These are phyloP conservation scores for Echeneis naucrates DNA, from an alignment of 2,797 vertebrate genomes.

Conservation along the genomic window DNA sequence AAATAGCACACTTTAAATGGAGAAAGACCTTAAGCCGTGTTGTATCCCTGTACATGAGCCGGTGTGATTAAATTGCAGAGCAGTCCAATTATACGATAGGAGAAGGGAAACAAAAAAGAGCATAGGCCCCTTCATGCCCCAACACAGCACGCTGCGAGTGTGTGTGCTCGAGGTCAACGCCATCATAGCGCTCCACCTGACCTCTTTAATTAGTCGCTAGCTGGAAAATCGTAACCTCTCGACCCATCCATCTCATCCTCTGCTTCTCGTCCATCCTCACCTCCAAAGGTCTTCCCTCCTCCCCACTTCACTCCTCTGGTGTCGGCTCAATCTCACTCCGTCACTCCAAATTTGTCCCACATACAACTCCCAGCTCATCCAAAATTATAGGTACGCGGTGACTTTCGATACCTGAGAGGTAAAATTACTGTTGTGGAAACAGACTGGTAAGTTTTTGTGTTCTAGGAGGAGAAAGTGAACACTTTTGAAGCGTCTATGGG, in stretches of 20 bases:
- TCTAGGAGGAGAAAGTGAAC: conserved; percentile 5
- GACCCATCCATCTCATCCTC: conserved; percentile 26
- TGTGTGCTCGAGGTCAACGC: conserved; percentile 34
- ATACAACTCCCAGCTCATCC: neutral
- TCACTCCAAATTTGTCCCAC: conserved; percentile 6
- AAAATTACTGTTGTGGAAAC: conserved; percentile 3
- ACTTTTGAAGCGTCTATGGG: conserved; percentile 18
- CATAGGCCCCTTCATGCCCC: neutral
- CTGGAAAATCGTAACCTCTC: conserved; percentile 28
- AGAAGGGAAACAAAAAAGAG: conserved; percentile 3
- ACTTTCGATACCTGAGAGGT: neutral
- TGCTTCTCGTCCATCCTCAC: conserved; percentile 19
- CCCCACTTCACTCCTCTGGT: conserved; percentile 12
- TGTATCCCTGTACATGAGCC: conserved; percentile 4
- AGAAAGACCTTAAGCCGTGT: neutral
- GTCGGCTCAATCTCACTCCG: conserved; percentile 14
- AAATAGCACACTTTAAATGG: conserved; percentile 1
- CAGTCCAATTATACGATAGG: conserved; percentile 11
- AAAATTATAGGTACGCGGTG: conserved; percentile 8
- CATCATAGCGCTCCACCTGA: conserved; percentile 40
- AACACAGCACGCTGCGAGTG: conserved; percentile 8
- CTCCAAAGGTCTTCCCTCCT: conserved; percentile 35
- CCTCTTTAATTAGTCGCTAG: conserved; percentile 59
- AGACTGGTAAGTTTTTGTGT: conserved; percentile 11
- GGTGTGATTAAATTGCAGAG: conserved; percentile 25